Conservation (phyloP, 2,113 vertebrate genomes). For the Myrmecobius fasciatus region DNA sequence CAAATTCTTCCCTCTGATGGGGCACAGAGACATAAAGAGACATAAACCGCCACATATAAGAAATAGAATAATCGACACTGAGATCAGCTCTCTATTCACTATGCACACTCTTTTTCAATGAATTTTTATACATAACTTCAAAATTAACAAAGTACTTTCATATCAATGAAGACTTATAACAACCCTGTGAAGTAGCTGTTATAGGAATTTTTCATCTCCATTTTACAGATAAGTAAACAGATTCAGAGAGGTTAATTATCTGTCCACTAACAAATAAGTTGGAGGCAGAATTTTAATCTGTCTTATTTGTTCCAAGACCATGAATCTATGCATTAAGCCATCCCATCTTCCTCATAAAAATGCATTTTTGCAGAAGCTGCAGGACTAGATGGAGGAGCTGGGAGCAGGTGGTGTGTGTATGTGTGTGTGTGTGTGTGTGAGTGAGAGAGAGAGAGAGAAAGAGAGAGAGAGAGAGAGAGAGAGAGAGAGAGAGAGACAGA, state of each 20-base stretch:
- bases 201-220: background rate
- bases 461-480: no score
- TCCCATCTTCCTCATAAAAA: background rate
- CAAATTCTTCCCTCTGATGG: background rate
- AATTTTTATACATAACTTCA: background rate
- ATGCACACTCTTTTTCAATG: background rate
- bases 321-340: background rate
- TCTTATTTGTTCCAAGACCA: background rate
- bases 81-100: no score
- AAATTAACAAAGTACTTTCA: background rate
- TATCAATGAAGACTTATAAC: background rate
- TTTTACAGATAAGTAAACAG: slow-evolving; percentile 35
- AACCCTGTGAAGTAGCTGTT: background rate
- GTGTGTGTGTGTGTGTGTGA: no score
- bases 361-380: background rate
- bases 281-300: no score
- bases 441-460: no score
- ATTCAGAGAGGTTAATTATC: background rate
- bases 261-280: background rate
- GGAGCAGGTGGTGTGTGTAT: no score
- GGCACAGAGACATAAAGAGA: background rate
- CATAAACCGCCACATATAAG: background rate
- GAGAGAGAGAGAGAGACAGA: no score
- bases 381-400: no score
- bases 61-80: background rate